phyloP scores from a whole-genome alignment of 2,113 vertebrate genomes.

The Ctenomys sociabilis region DNA sequence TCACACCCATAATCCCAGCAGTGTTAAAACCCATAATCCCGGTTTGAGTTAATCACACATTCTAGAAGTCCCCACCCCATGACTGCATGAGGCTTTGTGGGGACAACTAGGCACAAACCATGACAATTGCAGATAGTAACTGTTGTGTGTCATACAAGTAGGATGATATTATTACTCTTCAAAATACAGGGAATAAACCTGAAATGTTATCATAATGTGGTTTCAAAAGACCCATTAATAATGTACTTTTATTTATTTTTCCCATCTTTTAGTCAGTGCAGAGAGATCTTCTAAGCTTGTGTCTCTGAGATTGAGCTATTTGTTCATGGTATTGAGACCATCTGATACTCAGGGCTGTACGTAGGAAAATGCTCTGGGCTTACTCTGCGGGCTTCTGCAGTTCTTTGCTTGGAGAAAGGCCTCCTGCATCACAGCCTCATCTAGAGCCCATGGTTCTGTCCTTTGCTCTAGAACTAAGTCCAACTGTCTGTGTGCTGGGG shows the following conservation, averaged over 20 bases:
- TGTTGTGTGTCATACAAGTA: not conserved
- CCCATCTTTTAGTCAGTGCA: not conserved
- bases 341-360: not conserved
- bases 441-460: not conserved
- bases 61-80: no score
- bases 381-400: not conserved
- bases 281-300: not conserved
- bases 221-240: constrained; percentile 5
- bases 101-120: no score
- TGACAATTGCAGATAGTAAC: not conserved
- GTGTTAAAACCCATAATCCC: no score
- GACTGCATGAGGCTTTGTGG: no score
- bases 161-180: not conserved
- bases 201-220: not conserved
- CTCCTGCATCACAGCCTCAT: not conserved
- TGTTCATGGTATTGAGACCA: not conserved
- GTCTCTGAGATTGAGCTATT: constrained; percentile 13
- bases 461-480: not conserved
- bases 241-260: not conserved
- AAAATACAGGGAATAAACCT: not conserved
- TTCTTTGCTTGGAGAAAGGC: not conserved
- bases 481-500: not conserved
- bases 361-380: not conserved
- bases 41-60: no score
- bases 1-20: no score